Percentiles rank a stretch among this genome's conserved stretches.
phyloP scores from a whole-genome alignment of 2,888 invertebrate species.

The Pseudococcus viburni region DNA sequence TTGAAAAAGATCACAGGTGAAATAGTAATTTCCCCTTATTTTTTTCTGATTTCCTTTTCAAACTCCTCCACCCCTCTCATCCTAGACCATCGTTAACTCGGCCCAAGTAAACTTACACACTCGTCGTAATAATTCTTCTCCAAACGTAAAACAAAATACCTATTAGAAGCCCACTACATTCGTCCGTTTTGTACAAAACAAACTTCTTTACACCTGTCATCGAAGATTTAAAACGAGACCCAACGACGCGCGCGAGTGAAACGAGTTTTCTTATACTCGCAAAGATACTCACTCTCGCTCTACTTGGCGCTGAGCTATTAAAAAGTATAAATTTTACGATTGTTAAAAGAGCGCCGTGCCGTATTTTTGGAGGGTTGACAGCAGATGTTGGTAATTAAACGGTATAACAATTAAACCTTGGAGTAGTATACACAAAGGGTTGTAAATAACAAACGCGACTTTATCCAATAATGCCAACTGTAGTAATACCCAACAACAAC shows the following conservation, averaged over 20 bases:
- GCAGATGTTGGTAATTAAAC: constrained; percentile 66
- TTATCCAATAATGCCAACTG: constrained; percentile 62
- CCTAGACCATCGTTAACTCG: too few species aligned
- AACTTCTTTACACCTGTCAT: constrained; percentile 47
- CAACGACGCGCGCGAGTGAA: neutral
- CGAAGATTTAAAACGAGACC: constrained; percentile 41
- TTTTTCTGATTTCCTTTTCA: too few species aligned
- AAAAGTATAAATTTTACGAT: constrained; percentile 66
- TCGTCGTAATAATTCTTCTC: neutral
- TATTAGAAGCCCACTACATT: neutral
- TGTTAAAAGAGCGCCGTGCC: constrained; percentile 57
- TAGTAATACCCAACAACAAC: neutral
- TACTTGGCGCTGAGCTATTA: constrained; percentile 55
- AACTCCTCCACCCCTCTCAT: too few species aligned
- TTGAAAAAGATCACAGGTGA: neutral
- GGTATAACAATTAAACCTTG: constrained; percentile 48
- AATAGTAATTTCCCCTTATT: too few species aligned
- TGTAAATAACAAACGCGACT: constrained; percentile 65
- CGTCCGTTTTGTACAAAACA: constrained; percentile 37
- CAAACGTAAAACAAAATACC: neutral
- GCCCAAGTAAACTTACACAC: neutral
- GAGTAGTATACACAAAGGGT: constrained; percentile 59
- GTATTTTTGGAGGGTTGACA: constrained; percentile 62
- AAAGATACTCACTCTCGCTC: neutral
- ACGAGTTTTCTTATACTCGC: neutral